Evolutionary conservation across 2,797 vertebrate species (phyloP).

Genomic region (Myotis findleyi): DNA sequence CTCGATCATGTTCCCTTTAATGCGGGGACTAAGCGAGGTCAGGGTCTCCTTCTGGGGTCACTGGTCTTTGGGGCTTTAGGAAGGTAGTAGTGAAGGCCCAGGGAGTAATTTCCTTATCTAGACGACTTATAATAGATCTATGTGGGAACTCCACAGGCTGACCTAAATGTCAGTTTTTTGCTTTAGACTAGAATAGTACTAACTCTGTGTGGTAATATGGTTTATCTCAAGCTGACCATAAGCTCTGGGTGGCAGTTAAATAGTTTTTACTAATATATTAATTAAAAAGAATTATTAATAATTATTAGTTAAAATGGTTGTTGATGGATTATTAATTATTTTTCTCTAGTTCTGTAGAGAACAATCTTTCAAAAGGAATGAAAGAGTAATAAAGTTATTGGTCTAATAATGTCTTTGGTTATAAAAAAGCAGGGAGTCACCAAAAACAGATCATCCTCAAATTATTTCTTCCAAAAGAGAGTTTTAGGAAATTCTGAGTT

Average conservation of each 20-base stretch:
- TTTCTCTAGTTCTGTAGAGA: background rate
- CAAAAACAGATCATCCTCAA: background rate
- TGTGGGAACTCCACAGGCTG: background rate
- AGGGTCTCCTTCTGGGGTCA: background rate
- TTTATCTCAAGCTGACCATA: background rate
- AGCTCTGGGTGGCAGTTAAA: background rate
- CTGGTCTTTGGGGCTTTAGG: background rate
- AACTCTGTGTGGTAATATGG: background rate
- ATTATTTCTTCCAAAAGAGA: background rate
- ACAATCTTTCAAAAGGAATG: background rate
- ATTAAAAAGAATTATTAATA: background rate
- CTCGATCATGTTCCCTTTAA: background rate
- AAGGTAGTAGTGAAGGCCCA: background rate
- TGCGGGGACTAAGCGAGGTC: accelerated
- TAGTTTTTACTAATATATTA: background rate
- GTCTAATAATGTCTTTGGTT: background rate
- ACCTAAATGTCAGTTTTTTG: background rate
- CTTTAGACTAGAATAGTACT: background rate
- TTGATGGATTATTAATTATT: background rate
- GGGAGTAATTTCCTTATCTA: background rate
- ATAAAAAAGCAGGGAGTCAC: background rate
- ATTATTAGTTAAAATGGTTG: background rate
- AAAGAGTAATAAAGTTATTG: background rate
- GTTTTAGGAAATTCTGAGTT: no score
- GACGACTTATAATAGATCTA: background rate